phyloP scores from a whole-genome alignment of 2,797 vertebrate genomes.

The Zenarchopterus dispar region DNA sequence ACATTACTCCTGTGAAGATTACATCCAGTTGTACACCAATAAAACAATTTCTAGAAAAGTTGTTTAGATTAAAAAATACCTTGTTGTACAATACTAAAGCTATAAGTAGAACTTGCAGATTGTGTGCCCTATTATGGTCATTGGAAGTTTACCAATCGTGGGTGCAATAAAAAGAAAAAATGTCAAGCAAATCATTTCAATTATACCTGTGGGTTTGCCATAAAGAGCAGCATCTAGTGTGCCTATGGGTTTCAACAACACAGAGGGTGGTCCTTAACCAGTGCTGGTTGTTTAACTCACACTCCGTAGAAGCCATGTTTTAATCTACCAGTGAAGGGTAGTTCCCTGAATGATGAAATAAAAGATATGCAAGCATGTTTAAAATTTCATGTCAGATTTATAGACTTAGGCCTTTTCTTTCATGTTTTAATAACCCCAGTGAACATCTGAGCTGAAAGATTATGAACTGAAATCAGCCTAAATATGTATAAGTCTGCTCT shows the following conservation, averaged over 20 bases:
- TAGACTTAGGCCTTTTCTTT: constrained; percentile 83
- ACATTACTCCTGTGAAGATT: no score
- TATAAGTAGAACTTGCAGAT: constrained; percentile 21
- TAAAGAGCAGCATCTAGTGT: constrained; percentile 58
- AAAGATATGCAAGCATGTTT: constrained; percentile 77
- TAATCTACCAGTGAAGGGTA: constrained; percentile 66
- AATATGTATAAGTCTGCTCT: constrained; percentile 84
- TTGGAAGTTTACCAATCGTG: constrained; percentile 51
- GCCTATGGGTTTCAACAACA: constrained; percentile 62
- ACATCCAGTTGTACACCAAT: no score
- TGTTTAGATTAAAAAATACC: constrained; percentile 4
- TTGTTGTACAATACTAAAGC: background rate
- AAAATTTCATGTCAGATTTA: constrained; percentile 83
- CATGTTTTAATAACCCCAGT: constrained; percentile 82
- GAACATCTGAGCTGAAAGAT: constrained; percentile 82
- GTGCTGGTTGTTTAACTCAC: constrained; percentile 62
- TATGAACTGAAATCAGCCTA: constrained; percentile 81
- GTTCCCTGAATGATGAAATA: constrained; percentile 81
- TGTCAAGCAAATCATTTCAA: constrained; percentile 74
- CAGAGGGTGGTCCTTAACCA: constrained; percentile 69
- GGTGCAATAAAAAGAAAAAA: constrained; percentile 53
- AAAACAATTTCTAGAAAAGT: background rate
- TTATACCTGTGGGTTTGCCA: constrained; percentile 68
- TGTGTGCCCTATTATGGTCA: constrained; percentile 43
- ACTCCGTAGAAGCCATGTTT: constrained; percentile 67